These are phyloP conservation scores for Drosophila mojavensis DNA, from an alignment of 1,140 invertebrate genomes.

Conservation along the genomic window DNA sequence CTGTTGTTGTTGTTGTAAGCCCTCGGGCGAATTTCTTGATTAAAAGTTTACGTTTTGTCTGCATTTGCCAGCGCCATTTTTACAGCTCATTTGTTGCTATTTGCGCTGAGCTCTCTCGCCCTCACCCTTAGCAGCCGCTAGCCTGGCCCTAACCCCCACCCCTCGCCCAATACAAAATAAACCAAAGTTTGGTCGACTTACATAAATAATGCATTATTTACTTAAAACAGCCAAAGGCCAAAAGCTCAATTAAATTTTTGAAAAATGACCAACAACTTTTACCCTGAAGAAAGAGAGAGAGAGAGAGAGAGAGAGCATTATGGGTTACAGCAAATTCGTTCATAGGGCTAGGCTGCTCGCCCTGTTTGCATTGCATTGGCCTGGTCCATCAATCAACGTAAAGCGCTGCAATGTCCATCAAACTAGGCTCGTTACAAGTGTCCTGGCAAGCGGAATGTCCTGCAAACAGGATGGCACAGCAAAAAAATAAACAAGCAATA, in stretches of 20 bases:
- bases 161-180: background rate
- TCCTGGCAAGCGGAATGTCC: constrained; percentile 34
- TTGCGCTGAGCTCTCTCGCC: constrained; percentile 11
- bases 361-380: constrained; percentile 28
- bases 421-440: constrained; percentile 63
- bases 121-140: background rate
- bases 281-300: background rate
- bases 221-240: constrained; percentile 66
- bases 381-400: constrained; percentile 65
- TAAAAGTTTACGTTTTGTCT: constrained; percentile 68
- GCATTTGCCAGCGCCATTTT: constrained; percentile 47
- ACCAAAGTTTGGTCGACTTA: constrained; percentile 21
- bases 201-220: constrained; percentile 80
- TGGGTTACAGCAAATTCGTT: background rate
- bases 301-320: background rate
- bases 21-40: constrained; percentile 60
- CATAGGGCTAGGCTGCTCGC: background rate
- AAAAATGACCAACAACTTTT: constrained; percentile 61
- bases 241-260: constrained; percentile 76
- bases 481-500: background rate
- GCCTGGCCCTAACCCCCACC: background rate
- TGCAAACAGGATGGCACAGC: constrained; percentile 16
- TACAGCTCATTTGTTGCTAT: constrained; percentile 72
- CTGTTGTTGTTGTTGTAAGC: constrained; percentile 5
- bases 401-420: constrained; percentile 39